Evolutionary conservation across 2,113 vertebrate species (phyloP), one percentile per base, ranked within the genome.

Genomic region (Prochilodus magdalenae): DNA sequence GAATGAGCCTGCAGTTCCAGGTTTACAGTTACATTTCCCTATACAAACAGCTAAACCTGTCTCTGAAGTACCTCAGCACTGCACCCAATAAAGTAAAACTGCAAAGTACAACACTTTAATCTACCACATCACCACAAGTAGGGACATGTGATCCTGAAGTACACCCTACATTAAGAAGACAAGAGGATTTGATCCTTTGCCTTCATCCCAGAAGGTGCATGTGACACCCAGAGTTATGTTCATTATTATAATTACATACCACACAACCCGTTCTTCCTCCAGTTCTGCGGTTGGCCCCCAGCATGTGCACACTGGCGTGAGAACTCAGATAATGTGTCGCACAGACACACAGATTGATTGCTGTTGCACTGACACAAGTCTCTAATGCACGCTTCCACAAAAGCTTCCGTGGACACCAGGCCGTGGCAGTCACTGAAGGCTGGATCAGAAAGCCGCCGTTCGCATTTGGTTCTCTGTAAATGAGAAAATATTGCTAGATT

Each of bases 251-350:
- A 13, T 93, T 90, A 11, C 94, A 93, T 93, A 99, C 97, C 71
- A 90, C 98, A 99, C 18, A 97, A 80, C 0, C 80, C 0, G 0
- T 75, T 0, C 0, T 89, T 95, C 87, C 95, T 95, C 97, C 97
- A 99, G 62, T 88, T 90, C 13, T 87, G 73, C 0, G 97, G 97
- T 0, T 4, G 84, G 4, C 97, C 97, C 0, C 97, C 97, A 0
- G 94, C 93, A 0, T 98, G 97, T 0, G 96, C 95, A 13, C 98
- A 99, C 89, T 98, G 97, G 7, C 96, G 96, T 47, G 98, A 98
- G 84, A 93, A 97, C 89, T 99, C 97, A 0, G 97, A 94, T 0
- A 97, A 20, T n/a, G 96, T 97, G 77, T 93, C 93, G 89, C n/a
- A 98, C 86, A 94, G 15, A 62, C 96, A 98, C 83, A 91, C 84